Evolutionary conservation across 2,888 invertebrate species (phyloP).

Genomic region (Plagodis dolabraria): DNA sequence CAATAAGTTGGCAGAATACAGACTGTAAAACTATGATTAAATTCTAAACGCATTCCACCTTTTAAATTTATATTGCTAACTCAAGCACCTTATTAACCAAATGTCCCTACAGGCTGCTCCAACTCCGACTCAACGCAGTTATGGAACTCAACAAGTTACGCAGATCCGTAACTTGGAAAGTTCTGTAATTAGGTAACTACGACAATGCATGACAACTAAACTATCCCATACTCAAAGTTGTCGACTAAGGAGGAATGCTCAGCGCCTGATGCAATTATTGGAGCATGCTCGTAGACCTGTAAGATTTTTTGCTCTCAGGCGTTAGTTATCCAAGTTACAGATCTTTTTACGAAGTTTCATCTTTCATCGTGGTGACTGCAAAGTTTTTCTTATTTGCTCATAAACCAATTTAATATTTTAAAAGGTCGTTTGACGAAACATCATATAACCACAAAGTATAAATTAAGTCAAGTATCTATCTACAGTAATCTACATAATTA

Average conservation of each 20-base stretch:
- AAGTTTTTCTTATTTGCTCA: too few species aligned
- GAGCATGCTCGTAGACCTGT: constrained; percentile 22
- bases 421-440: too few species aligned
- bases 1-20: too few species aligned
- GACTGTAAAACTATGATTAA: constrained; percentile 1
- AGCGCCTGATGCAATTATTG: constrained; percentile 31
- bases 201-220: constrained; percentile 7
- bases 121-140: neutral
- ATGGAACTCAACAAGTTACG: constrained; percentile 10
- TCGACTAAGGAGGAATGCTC: constrained; percentile 11
- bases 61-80: constrained; percentile 18
- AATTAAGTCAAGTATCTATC: too few species aligned
- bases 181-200: constrained; percentile 1
- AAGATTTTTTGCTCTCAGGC: too few species aligned
- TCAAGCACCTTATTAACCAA: constrained; percentile 2
- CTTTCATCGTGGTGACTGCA: too few species aligned
- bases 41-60: constrained; percentile 4
- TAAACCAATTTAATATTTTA: too few species aligned
- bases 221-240: constrained; percentile 18
- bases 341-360: too few species aligned
- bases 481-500: too few species aligned
- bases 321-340: too few species aligned
- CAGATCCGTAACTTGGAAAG: constrained; percentile 6
- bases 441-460: too few species aligned
- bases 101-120: constrained; percentile 4